phyloP scores from a whole-genome alignment of 2,113 vertebrate species.

The Spermophilus dauricus region DNA sequence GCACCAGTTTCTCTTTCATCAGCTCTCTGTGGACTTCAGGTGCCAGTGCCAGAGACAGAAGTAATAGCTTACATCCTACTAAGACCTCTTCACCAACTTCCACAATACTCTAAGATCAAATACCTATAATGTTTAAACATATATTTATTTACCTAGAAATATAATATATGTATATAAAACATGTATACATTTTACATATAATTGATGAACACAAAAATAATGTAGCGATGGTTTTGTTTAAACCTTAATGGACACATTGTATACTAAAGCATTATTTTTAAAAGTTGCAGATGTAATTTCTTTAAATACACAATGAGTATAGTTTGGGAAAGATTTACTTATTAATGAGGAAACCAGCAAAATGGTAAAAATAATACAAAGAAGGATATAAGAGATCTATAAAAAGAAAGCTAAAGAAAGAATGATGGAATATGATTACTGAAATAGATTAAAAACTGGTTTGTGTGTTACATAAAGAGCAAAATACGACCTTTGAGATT shows the following conservation, averaged over 20 bases:
- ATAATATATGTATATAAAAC: background rate
- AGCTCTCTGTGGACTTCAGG: background rate
- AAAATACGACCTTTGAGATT: background rate
- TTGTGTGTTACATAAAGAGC: background rate
- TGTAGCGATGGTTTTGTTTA: constrained; percentile 3
- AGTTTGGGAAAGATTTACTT: background rate
- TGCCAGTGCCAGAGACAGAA: background rate
- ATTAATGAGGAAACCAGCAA: background rate
- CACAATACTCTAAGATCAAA: background rate
- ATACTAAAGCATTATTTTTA: background rate
- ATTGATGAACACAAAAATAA: background rate
- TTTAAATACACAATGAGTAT: background rate
- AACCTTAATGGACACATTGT: background rate
- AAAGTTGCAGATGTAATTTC: background rate
- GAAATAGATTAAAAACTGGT: background rate
- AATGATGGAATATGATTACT: background rate
- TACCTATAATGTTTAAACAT: background rate
- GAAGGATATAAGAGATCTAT: background rate
- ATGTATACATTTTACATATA: background rate
- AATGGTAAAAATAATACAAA: background rate
- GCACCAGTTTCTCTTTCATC: background rate
- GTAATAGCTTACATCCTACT: background rate
- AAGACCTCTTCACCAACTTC: background rate
- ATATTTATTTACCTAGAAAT: background rate
- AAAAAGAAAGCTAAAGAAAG: background rate